A percentile compares a stretch with the other conserved stretches of the same genome.
phyloP scores from a whole-genome alignment of 2,888 invertebrate species.

The Mantis religiosa region DNA sequence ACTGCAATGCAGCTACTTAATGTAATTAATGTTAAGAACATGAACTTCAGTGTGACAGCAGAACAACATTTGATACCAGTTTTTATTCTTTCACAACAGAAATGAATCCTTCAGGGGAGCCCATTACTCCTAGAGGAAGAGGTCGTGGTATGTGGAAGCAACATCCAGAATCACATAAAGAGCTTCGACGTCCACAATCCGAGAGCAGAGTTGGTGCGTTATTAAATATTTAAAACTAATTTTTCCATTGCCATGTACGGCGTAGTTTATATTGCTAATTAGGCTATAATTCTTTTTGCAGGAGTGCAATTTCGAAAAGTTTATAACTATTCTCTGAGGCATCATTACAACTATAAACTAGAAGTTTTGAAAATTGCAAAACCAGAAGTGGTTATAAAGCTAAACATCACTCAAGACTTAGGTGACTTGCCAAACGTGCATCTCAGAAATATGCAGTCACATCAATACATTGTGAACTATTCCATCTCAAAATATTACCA shows the following conservation, averaged over 20 bases:
- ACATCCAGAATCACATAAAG: not conserved
- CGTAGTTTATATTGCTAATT: too few relatives aligned
- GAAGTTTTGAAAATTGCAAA: too few relatives aligned
- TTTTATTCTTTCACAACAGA: not conserved
- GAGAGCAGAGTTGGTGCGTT: not conserved
- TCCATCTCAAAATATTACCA: too few relatives aligned
- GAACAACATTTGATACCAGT: not conserved
- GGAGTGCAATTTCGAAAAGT: not conserved
- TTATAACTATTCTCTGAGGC: too few relatives aligned
- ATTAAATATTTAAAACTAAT: not conserved
- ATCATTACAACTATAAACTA: too few relatives aligned
- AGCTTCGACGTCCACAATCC: not conserved
- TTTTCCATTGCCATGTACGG: not conserved
- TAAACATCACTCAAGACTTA: too few relatives aligned
- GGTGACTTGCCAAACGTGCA: too few relatives aligned
- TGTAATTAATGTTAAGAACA: not conserved
- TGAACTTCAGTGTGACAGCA: not conserved
- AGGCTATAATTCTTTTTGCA: not conserved
- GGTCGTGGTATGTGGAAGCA: constrained; percentile 1
- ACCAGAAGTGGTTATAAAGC: too few relatives aligned
- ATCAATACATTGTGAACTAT: too few relatives aligned
- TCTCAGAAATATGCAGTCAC: too few relatives aligned
- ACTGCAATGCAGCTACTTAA: not conserved
- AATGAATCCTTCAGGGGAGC: not conserved
- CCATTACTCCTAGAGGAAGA: not conserved